Evolutionary conservation across 2,888 invertebrate genomes (phyloP), one percentile per base, ranked within the genome.

Genomic region (Argyra leucocephala): DNA sequence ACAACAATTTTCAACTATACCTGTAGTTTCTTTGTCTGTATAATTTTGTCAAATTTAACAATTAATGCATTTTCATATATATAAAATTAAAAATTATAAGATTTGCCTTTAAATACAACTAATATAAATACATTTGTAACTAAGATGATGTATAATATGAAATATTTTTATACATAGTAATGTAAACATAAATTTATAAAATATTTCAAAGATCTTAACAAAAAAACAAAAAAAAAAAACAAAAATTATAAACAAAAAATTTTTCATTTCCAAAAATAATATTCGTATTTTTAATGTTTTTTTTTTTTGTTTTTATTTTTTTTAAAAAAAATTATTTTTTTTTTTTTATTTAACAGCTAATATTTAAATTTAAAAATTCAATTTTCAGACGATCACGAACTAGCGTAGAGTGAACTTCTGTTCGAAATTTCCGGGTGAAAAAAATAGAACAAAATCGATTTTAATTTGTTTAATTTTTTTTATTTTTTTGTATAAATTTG

Each of bases 251-350:
- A 37, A 37, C 9, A 48, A 48, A 48, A 48, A 48, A 48, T 48
- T 48, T 37, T 48, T 48, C 48, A 48, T 48, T 48, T 48, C 48
- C 48, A 48, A 48, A 48, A 48, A 48, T 48, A 48, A 48, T 48
- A 48, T 48, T 48, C 18, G 1, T 12, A 48, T 18, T 12, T 48
- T 48, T 48, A 3, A 18, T 48, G 12, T n/a, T 48, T 48, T n/a
- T 18, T 37, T 3, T 48, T 48, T 48, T 48, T 5, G 12, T 48
- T 48, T 12, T n/a, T n/a, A n/a, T n/a, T n/a, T n/a, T n/a, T n/a
- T 48, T 31, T 12, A 31, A 31, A 48, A 31, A 31, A 31, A 31
- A 7, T 31, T 31, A 31, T 37, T 37, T 37, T 37, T 37, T 5
- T 37, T 37, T 37, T 37, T 37, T 37, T 37, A 3, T 12, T 37